Base-by-base conservation (phyloP, 92 coral and sea anemone genomes). In the Desmophyllum pertusum region DNA sequence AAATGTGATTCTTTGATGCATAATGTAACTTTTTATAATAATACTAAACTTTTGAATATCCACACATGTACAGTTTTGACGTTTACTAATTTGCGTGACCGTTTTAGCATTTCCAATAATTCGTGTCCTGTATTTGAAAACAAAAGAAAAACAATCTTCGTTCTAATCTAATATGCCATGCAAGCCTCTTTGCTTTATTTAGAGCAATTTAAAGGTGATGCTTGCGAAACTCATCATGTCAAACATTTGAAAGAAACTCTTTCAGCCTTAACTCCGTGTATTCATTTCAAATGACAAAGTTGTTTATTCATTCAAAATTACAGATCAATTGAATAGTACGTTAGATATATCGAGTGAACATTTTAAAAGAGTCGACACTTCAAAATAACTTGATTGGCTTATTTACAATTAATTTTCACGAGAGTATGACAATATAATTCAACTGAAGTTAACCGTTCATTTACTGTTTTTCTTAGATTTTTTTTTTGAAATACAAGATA, bases 251-350 rank as follows among this genome's bases (percentile, higher is more conserved):
- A 87, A 48, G 23, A 70, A 10, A 75, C 84, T 11, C 73, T 88
- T 1, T 30, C 41, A 38, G 45, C 41, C 13, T 55, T 82, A 36
- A 75, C 83, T 14, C 27, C 72, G 77, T 6, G 29, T 77, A 1
- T n/a, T n/a, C n/a, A n/a, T 23, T 87, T 8, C n/a, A n/a, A 42
- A 87, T n/a, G 83, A 86, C 36, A 87, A 87, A 70, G 72, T 74
- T 4, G 83, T 81, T 21, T 77, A 87, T n/a, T 73, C 75, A 9
- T 62, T 87, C 29, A 73, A 81, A 46, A 62, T 61, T 10, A 81
- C 87, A 0, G 86, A 81, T 48, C 53, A 52, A 14, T 70, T 86
- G 63, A 81, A 73, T 59, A 71, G 85, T 3, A 86, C 80, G 38
- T 19, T 86, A 31, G 53, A 53, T 10, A 38, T 59, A n/a, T 35